These are phyloP conservation scores for Diceros bicornis DNA, from an alignment of 2,797 vertebrate genomes.

Conservation along the genomic window DNA sequence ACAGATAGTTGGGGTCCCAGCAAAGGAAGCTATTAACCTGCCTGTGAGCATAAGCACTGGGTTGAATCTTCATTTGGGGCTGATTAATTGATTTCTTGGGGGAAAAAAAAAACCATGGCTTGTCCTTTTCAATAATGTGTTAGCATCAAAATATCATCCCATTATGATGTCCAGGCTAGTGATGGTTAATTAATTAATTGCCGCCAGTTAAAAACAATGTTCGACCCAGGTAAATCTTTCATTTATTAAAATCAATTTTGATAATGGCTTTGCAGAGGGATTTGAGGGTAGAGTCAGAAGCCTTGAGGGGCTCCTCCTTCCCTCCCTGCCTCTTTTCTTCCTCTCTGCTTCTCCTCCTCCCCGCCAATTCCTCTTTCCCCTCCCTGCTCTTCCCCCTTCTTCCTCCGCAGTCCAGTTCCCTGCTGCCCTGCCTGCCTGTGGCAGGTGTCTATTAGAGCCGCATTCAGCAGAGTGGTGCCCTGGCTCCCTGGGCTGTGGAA, in stretches of 20 bases:
- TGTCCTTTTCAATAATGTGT: constrained; percentile 78
- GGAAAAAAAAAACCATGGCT: background rate
- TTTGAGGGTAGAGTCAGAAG: constrained; percentile 71
- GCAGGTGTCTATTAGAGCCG: background rate
- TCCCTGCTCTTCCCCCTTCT: background rate
- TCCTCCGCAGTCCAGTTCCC: background rate
- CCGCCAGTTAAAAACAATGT: constrained; percentile 78
- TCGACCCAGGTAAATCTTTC: constrained; percentile 82
- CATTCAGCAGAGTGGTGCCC: background rate
- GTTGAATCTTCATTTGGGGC: constrained; percentile 78
- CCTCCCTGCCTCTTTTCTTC: background rate
- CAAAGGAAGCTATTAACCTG: constrained; percentile 41
- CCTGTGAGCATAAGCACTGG: background rate
- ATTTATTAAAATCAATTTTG: constrained; percentile 87
- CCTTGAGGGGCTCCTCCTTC: constrained; percentile 45
- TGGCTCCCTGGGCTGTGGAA: background rate
- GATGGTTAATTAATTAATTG: constrained; percentile 86
- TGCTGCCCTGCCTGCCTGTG: background rate
- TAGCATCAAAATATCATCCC: constrained; percentile 83
- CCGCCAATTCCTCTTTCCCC: too few species aligned
- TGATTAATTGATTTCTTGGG: constrained; percentile 78
- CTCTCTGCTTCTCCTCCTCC: background rate
- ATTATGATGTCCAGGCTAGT: constrained; percentile 77
- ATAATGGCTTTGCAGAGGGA: constrained; percentile 82
- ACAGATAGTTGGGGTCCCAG: background rate